Conservation (phyloP, 2,797 vertebrate genomes). For the Salarias fasciatus region DNA sequence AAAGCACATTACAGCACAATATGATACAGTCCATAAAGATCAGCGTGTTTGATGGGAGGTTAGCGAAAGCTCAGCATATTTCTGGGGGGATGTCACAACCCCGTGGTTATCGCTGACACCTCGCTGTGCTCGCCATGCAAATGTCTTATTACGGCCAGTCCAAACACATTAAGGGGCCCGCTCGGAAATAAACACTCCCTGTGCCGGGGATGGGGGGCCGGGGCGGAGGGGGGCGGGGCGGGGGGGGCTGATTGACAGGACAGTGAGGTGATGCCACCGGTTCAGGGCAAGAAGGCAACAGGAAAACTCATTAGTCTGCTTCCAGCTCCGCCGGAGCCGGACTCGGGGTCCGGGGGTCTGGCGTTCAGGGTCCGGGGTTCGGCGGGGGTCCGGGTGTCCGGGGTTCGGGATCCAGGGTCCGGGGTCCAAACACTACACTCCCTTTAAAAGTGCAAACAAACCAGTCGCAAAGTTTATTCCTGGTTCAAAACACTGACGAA, state of each 20-base stretch:
- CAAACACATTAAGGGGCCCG: constrained; percentile 83
- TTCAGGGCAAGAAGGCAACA: constrained; percentile 63
- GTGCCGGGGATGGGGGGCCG: constrained; percentile 17
- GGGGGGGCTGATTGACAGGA: constrained; percentile 63
- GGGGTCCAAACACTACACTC: too few relatives aligned
- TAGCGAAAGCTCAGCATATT: constrained; percentile 99
- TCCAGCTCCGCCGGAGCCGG: constrained; percentile 77
- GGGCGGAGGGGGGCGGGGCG: not conserved
- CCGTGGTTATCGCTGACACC: constrained; percentile 89
- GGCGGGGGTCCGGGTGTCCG: too few relatives aligned
- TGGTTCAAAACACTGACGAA: too few relatives aligned
- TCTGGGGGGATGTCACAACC: constrained; percentile 92
- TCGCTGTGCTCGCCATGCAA: constrained; percentile 78
- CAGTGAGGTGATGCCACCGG: constrained; percentile 61
- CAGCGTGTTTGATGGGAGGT: constrained; percentile 99
- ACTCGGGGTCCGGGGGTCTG: too few relatives aligned
- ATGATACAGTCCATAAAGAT: constrained; percentile 99
- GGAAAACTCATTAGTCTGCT: constrained; percentile 83
- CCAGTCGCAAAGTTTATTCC: too few relatives aligned
- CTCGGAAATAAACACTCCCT: constrained; percentile 81
- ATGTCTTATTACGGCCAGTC: constrained; percentile 81
- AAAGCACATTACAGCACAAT: constrained; percentile 99
- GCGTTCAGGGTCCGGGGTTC: too few relatives aligned
- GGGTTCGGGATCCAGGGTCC: too few relatives aligned
- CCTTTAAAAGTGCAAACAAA: too few relatives aligned